A percentile compares a stretch with the other conserved stretches of the same genome.
Conservation (phyloP, 2,888 invertebrate genomes). For the Zaprionus lineosus region DNA sequence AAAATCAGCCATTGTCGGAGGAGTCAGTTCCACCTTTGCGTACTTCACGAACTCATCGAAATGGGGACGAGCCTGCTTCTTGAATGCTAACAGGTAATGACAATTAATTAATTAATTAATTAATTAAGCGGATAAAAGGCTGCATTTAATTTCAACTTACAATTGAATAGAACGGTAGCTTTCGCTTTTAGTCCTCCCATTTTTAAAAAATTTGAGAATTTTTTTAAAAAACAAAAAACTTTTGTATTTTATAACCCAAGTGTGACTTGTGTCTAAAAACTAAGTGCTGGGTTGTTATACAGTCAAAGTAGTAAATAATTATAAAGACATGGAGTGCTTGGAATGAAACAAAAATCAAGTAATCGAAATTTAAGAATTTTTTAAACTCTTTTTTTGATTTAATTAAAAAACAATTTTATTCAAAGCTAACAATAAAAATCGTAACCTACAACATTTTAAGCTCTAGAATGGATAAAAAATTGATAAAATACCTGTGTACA, state of each 20-base stretch:
- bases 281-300: slow-evolving; percentile 9
- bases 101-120: background rate
- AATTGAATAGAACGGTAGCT: slow-evolving; percentile 24
- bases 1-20: slow-evolving; percentile 60
- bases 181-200: slow-evolving; percentile 46
- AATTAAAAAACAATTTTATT: no score
- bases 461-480: no score
- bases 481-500: no score
- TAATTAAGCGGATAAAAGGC: background rate
- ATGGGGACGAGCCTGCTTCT: slow-evolving; percentile 50
- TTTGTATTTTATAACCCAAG: background rate
- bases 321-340: background rate
- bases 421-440: no score
- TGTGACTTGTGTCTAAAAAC: slow-evolving; percentile 2
- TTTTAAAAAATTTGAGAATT: background rate
- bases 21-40: slow-evolving; percentile 62
- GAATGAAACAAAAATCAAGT: slow-evolving; percentile 21
- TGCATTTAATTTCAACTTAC: slow-evolving; percentile 44
- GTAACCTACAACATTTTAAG: no score
- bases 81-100: slow-evolving; percentile 37
- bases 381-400: no score
- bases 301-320: background rate
- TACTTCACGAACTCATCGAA: slow-evolving; percentile 57
- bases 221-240: background rate
- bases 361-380: background rate